Percentiles rank a stretch among this genome's conserved stretches.
Conservation (phyloP, 2,888 invertebrate genomes). For the Eustalomyia histrio region DNA sequence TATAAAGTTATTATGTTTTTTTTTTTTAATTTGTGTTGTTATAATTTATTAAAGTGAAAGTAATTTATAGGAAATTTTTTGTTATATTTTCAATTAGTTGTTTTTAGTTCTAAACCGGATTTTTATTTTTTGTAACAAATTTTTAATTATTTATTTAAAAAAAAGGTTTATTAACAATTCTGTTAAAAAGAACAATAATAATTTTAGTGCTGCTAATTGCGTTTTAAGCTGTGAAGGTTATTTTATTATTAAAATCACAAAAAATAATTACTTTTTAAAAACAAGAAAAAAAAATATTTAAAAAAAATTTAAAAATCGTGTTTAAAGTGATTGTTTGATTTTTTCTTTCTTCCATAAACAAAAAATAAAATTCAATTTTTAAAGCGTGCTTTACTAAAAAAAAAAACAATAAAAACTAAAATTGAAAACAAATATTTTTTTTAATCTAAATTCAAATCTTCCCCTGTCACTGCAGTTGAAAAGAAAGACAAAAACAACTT, state of each 20-base stretch:
- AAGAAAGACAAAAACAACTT: not conserved
- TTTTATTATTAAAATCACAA: not conserved
- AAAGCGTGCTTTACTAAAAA: conserved; percentile 21
- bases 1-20: too few relatives aligned
- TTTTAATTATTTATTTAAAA: not conserved
- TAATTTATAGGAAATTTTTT: not conserved
- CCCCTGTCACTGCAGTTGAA: not conserved
- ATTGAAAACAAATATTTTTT: conserved; percentile 24
- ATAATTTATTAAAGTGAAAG: conserved; percentile 44
- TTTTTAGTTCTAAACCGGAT: conserved; percentile 37
- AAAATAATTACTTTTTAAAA: conserved; percentile 2
- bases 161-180: not conserved
- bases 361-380: not conserved
- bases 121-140: conserved; percentile 31
- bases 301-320: not conserved
- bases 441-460: not conserved
- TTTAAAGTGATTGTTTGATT: conserved; percentile 16
- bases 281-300: not conserved
- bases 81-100: not conserved
- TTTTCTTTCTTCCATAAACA: not conserved
- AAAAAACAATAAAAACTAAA: not conserved
- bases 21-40: too few relatives aligned
- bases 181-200: conserved; percentile 1
- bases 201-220: conserved; percentile 19
- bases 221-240: conserved; percentile 22